A percentile compares a stretch with the other conserved stretches of the same genome.
phyloP scores from a whole-genome alignment of 1,140 invertebrate genomes.

The Procambarus clarkii region DNA sequence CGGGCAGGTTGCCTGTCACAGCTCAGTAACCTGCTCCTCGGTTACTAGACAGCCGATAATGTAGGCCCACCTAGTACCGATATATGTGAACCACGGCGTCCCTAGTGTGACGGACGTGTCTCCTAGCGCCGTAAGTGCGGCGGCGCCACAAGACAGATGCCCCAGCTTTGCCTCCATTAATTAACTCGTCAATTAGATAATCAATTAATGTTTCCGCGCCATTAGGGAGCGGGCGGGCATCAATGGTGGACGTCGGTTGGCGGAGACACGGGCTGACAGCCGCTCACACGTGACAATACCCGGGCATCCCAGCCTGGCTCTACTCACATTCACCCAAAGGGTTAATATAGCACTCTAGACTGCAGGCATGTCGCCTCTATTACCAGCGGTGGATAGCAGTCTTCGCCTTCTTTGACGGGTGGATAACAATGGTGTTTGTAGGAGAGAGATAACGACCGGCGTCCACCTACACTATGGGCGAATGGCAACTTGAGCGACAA shows the following conservation, averaged over 20 bases:
- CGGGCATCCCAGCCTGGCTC: neutral
- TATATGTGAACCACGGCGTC: too few species aligned
- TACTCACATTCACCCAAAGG: neutral
- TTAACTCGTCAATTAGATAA: constrained; percentile 19
- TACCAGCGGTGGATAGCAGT: neutral
- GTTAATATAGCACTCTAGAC: neutral
- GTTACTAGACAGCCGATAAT: too few species aligned
- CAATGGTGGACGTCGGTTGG: neutral
- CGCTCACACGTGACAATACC: neutral
- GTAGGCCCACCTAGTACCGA: too few species aligned
- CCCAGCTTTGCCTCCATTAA: neutral
- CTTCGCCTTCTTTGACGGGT: neutral
- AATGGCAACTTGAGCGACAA: neutral
- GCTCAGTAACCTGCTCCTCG: too few species aligned
- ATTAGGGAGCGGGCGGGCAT: neutral
- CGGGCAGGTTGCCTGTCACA: too few species aligned
- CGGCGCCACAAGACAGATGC: neutral
- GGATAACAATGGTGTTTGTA: neutral
- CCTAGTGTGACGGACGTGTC: too few species aligned
- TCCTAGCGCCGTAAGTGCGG: too few species aligned
- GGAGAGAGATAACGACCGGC: neutral
- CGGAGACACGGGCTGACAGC: neutral
- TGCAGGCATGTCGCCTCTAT: neutral
- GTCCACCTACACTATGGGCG: neutral
- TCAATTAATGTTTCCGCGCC: constrained; percentile 16